Evolutionary conservation across 2,113 vertebrate species (phyloP).

Genomic region (Lampris megalopsis): DNA sequence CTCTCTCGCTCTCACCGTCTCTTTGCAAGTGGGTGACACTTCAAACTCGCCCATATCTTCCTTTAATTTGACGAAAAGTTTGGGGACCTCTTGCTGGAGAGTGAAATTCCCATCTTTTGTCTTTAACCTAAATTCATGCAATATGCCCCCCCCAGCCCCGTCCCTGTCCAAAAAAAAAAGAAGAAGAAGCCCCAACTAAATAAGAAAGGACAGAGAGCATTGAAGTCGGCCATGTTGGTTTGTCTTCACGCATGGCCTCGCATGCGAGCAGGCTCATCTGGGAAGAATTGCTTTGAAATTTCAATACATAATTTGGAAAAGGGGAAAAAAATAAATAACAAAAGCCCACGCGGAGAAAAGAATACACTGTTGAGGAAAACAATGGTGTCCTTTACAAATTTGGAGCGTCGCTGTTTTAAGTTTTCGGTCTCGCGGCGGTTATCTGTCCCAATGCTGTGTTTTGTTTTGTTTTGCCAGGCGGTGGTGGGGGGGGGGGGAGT

Average conservation of each 20-base stretch:
- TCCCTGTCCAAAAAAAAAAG: slow-evolving; percentile 41
- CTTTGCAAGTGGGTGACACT: slow-evolving; percentile 32
- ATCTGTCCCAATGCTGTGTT: slow-evolving; percentile 63
- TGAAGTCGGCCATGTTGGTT: slow-evolving; percentile 82
- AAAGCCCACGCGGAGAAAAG: slow-evolving; percentile 66
- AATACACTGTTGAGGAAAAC: slow-evolving; percentile 67
- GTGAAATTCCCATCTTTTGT: slow-evolving; percentile 50
- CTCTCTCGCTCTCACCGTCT: slow-evolving; percentile 4
- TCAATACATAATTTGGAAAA: slow-evolving; percentile 75
- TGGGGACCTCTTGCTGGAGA: slow-evolving; percentile 25
- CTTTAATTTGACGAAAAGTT: no score
- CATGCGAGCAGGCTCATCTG: slow-evolving; percentile 77
- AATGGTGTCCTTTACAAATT: slow-evolving; percentile 72
- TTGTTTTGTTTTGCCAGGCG: no score
- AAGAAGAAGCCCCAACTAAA: slow-evolving; percentile 65
- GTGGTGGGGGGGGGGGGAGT: slow-evolving; percentile 54
- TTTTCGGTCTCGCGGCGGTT: slow-evolving; percentile 59
- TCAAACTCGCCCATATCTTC: slow-evolving; percentile 17
- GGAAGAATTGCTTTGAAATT: slow-evolving; percentile 79
- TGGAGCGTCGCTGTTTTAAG: slow-evolving; percentile 61
- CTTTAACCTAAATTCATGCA: slow-evolving; percentile 45
- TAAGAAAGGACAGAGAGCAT: slow-evolving; percentile 72
- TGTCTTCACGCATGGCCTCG: slow-evolving; percentile 74
- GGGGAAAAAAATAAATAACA: slow-evolving; percentile 34
- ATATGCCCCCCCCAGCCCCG: slow-evolving; percentile 24